Evolutionary conservation across 2,888 invertebrate genomes (phyloP), one percentile per base, ranked within the genome.

Genomic region (Zele albiditarsus): DNA sequence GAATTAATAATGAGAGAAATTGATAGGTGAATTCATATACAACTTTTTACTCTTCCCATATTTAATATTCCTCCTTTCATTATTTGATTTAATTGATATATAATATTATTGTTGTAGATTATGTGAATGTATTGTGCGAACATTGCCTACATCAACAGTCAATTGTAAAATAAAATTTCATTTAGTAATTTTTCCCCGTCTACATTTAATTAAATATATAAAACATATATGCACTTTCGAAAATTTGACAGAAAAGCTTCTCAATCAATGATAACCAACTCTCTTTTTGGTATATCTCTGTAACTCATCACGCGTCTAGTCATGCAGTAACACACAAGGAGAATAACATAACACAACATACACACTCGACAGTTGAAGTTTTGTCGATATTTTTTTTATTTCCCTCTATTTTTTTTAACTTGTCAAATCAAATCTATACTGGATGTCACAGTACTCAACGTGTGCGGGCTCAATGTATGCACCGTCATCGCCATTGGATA

Each of bases 161-260:
- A n/a, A n/a, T n/a, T n/a, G n/a, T n/a, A n/a, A n/a, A n/a, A n/a
- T n/a, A n/a, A n/a, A n/a, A n/a, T n/a, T n/a, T n/a, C n/a, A n/a
- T n/a, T n/a, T n/a, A n/a, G n/a, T n/a, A n/a, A n/a, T n/a, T n/a
- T n/a, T n/a, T n/a, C n/a, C n/a, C n/a, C 31, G 2, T 31, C 8
- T 31, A 2, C 4, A 31, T 8, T 31, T 8, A 31, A 6, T 0
- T 31, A 31, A 31, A 31, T 31, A 31, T 31, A 38, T 38, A 38
- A 12, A 12, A 12, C 38, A 28, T 31, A 20, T 27, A 14, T 20
- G 8, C 38, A 23, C 27, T 58, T 60, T n/a, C 16, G 38, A 33
- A 60, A 42, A 58, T 58, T 20, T 33, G 23, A 23, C 57, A 23
- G 33, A 38, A 70, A 70, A 70, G 38, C 42, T 27, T n/a, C 28